Conservation (phyloP, 2,888 invertebrate species). For the Sympetrum striolatum region DNA sequence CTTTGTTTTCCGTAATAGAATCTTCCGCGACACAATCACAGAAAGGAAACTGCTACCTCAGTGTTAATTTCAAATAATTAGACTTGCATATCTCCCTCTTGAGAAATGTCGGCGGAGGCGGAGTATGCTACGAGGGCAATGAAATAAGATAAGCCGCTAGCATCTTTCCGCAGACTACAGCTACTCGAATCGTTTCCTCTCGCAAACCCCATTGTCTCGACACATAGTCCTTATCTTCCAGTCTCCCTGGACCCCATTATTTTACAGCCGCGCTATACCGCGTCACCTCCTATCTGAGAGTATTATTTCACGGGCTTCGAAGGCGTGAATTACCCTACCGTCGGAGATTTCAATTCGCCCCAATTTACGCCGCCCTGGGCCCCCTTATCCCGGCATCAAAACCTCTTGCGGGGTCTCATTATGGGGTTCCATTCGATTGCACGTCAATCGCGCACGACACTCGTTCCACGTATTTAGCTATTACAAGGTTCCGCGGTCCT, state of each 20-base stretch:
- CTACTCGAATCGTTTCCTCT: neutral
- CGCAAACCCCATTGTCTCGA: neutral
- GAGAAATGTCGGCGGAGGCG: constrained; percentile 15
- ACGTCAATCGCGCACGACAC: too few relatives aligned
- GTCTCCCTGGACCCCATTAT: neutral
- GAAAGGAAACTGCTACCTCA: constrained; percentile 39
- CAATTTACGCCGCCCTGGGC: neutral
- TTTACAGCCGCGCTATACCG: neutral
- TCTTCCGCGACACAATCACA: constrained; percentile 27
- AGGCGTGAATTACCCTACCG: neutral
- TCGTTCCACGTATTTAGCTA: too few relatives aligned
- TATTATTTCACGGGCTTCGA: neutral
- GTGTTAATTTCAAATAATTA: constrained; percentile 41
- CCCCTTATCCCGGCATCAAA: neutral
- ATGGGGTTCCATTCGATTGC: too few relatives aligned
- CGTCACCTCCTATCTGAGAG: neutral
- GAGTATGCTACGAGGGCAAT: neutral
- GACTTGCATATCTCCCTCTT: constrained; percentile 32
- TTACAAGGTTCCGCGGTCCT: too few relatives aligned
- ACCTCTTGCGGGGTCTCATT: neutral
- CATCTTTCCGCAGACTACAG: neutral
- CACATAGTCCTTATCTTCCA: neutral
- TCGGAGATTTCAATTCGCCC: neutral
- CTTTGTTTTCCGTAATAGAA: constrained; percentile 39
- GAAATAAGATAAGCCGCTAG: constrained; percentile 15